phyloP scores from a whole-genome alignment of 2,113 vertebrate species.

The Clinocottus analis region DNA sequence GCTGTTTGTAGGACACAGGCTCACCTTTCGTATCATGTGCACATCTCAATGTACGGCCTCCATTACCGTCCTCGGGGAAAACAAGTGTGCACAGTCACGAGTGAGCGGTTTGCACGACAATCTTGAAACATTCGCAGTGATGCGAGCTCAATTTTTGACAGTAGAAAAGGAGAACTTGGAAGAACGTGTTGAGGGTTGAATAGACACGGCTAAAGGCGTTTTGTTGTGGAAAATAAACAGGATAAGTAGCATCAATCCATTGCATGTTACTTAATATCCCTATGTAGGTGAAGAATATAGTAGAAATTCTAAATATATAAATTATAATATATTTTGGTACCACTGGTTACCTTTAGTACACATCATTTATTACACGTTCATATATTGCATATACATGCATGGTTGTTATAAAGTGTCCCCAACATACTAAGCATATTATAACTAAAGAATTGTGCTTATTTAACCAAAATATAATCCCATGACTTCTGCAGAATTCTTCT shows the following conservation, averaged over 20 bases:
- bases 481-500: neutral
- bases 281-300: neutral
- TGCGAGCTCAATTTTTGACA: neutral
- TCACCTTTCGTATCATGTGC: neutral
- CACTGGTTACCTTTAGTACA: neutral
- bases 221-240: constrained; percentile 2
- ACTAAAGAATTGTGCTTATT: neutral
- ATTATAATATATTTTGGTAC: neutral
- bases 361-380: neutral
- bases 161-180: neutral
- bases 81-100: neutral
- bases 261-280: neutral
- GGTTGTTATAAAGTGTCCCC: neutral
- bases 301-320: neutral
- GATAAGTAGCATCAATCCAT: neutral
- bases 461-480: neutral
- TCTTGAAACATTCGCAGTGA: neutral
- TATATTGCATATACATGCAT: neutral
- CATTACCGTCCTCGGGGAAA: neutral
- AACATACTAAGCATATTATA: neutral
- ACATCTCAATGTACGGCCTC: neutral
- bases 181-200: neutral
- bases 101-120: neutral
- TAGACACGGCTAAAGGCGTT: neutral
- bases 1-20: neutral